A percentile compares a stretch with the other conserved stretches of the same genome.
Conservation (phyloP, 30 jellyfish, hydroid and myxozoan species). For the Mastigias papua region DNA sequence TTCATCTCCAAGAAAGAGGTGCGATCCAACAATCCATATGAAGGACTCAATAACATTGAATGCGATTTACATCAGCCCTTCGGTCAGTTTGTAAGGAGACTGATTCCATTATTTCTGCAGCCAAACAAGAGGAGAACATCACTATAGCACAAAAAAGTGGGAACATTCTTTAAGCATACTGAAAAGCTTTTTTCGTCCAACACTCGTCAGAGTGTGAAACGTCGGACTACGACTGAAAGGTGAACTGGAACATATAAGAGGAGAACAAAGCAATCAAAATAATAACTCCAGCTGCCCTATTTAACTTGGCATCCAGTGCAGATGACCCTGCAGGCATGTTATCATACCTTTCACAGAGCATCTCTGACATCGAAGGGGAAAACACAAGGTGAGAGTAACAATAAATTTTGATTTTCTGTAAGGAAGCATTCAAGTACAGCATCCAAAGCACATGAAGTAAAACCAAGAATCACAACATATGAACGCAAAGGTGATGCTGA, state of each 20-base stretch:
- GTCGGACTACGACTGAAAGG: too few species aligned
- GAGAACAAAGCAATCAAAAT: too few species aligned
- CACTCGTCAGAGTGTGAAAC: too few species aligned
- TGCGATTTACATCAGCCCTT: background rate
- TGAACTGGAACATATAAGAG: too few species aligned
- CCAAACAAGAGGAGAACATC: background rate
- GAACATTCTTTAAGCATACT: background rate
- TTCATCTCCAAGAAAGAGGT: slow-evolving; percentile 21
- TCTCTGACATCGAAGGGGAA: background rate
- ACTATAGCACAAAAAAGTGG: background rate
- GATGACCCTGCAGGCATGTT: background rate
- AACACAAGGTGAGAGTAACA: background rate
- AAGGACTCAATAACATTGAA: background rate
- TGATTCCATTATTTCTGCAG: slow-evolving; percentile 55
- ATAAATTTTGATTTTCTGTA: background rate
- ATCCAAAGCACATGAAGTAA: slow-evolving; percentile 34
- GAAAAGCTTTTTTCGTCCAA: too few species aligned
- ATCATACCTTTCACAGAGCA: background rate
- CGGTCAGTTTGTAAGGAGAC: background rate
- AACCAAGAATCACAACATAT: slow-evolving; percentile 16
- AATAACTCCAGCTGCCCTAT: too few species aligned
- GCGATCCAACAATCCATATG: background rate
- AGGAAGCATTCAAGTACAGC: slow-evolving; percentile 39
- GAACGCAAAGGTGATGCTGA: background rate
- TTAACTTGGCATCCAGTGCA: background rate